A percentile compares a stretch with the other conserved stretches of the same genome.
phyloP scores from a whole-genome alignment of 2,113 vertebrate genomes.

The Vulpes vulpes region DNA sequence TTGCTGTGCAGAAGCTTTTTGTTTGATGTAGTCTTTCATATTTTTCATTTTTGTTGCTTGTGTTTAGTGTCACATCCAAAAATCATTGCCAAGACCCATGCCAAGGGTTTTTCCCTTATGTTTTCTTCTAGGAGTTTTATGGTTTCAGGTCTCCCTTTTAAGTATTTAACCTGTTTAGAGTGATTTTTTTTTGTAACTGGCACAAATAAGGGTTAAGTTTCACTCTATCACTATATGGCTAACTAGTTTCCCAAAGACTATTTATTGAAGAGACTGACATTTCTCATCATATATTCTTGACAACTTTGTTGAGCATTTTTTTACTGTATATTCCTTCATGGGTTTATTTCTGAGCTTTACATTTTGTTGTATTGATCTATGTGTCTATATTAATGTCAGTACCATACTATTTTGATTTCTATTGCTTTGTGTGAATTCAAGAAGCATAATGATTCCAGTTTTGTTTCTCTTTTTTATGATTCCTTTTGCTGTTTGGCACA shows the following conservation, averaged over 20 bases:
- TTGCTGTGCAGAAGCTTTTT: background rate
- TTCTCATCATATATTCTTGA: background rate
- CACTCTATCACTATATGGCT: background rate
- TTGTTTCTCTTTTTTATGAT: background rate
- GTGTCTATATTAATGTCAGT: background rate
- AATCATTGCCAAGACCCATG: background rate
- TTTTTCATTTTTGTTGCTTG: background rate
- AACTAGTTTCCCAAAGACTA: background rate
- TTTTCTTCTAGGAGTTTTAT: background rate
- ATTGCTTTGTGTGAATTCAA: background rate
- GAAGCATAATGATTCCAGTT: background rate
- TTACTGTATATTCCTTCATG: background rate
- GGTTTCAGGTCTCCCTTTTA: background rate
- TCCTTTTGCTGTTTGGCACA: background rate
- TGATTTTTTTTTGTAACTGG: background rate
- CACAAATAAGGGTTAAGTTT: background rate
- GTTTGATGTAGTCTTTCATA: background rate
- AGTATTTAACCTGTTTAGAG: background rate
- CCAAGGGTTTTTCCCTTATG: too few relatives aligned
- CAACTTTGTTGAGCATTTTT: background rate
- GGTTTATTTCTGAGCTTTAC: background rate
- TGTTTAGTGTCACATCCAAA: background rate
- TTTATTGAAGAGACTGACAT: background rate
- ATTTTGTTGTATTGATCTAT: background rate
- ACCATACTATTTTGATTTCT: background rate